A percentile compares a stretch with the other conserved stretches of the same genome.
Evolutionary conservation across 2,797 vertebrate genomes (phyloP).

Genomic region (Chelon auratus): DNA sequence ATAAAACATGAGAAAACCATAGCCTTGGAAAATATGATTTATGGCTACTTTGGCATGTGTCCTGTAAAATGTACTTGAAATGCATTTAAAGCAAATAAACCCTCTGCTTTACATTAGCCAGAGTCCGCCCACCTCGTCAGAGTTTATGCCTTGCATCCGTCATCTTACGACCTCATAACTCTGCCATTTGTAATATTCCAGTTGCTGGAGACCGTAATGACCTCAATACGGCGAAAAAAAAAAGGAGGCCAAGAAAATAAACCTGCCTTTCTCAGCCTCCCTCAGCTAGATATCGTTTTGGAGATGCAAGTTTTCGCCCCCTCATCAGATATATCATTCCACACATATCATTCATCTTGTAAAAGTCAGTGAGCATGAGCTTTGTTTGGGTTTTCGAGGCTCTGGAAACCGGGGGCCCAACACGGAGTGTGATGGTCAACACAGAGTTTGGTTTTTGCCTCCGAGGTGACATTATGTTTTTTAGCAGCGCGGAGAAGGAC

Average conservation of each 20-base stretch:
- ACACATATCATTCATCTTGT: slow-evolving; percentile 22
- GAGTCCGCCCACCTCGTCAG: not conserved
- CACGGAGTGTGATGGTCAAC: slow-evolving; percentile 10
- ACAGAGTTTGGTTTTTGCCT: slow-evolving; percentile 26
- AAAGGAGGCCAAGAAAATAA: slow-evolving; percentile 1
- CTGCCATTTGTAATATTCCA: not conserved
- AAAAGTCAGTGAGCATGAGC: slow-evolving; percentile 12
- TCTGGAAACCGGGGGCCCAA: slow-evolving; percentile 20
- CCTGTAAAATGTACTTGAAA: slow-evolving; percentile 1
- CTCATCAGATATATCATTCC: slow-evolving; percentile 13
- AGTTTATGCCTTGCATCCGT: not conserved
- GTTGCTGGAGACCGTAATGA: not conserved
- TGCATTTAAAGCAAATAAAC: not conserved
- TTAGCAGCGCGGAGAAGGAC: slow-evolving; percentile 23
- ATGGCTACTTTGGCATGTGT: not conserved
- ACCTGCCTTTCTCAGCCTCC: slow-evolving; percentile 12
- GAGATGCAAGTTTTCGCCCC: slow-evolving; percentile 1
- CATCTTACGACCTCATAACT: slow-evolving; percentile 6
- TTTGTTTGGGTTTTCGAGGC: slow-evolving; percentile 41
- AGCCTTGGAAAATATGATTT: not conserved
- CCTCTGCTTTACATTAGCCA: slow-evolving; percentile 2
- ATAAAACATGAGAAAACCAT: not conserved
- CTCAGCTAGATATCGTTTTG: not conserved
- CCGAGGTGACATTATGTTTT: slow-evolving; percentile 54
- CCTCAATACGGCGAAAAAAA: not conserved